Percentiles rank a stretch among this genome's conserved stretches.
These are phyloP conservation scores for Oncorhynchus gorbuscha DNA, from an alignment of 2,113 vertebrate species.

Conservation along the genomic window DNA sequence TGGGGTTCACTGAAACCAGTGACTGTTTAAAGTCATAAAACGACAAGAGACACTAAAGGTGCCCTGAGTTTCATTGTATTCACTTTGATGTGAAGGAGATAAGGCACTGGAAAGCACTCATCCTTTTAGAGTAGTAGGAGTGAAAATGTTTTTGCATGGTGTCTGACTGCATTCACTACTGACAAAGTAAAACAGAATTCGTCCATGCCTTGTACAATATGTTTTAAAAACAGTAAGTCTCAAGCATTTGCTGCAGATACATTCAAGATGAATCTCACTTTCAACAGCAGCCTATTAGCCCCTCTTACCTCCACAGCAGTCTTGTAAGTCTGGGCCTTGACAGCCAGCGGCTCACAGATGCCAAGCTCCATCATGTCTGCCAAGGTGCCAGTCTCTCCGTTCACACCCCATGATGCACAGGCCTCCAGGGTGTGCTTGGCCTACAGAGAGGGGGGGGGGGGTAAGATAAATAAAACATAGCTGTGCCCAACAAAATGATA, in stretches of 20 bases:
- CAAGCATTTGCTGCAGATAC: neutral
- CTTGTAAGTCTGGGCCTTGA: constrained; percentile 88
- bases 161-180: neutral
- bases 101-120: neutral
- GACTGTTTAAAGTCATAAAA: neutral
- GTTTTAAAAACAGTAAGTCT: neutral
- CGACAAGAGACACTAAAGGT: neutral
- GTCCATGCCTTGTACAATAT: neutral
- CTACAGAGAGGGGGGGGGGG: constrained; percentile 51
- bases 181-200: neutral
- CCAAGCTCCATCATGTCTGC: constrained; percentile 84
- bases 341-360: constrained; percentile 84
- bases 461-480: neutral
- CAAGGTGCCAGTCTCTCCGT: constrained; percentile 80
- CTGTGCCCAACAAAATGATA: too few relatives aligned
- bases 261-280: neutral
- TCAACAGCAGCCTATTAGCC: neutral
- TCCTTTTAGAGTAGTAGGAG: neutral
- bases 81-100: neutral
- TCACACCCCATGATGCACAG: constrained; percentile 82
- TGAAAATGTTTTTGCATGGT: neutral
- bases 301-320: constrained; percentile 81
- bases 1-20: neutral
- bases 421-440: constrained; percentile 86
- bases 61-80: neutral